These are phyloP conservation scores for Labeo calbasu DNA, from an alignment of 2,797 vertebrate genomes.

Conservation along the genomic window DNA sequence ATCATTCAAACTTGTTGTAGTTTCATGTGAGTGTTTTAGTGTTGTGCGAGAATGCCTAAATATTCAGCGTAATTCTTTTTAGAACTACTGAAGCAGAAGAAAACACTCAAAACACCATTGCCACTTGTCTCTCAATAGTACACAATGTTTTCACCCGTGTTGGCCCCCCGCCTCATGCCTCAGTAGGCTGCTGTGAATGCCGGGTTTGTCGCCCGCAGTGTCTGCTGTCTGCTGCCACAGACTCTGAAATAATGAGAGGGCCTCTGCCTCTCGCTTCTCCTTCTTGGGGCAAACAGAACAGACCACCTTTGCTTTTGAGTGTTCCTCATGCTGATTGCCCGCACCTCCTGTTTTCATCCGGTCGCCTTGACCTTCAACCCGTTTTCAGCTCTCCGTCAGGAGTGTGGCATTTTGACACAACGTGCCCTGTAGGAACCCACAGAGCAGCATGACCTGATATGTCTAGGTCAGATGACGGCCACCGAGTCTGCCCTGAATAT, in stretches of 20 bases:
- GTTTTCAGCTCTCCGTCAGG: constrained; percentile 62
- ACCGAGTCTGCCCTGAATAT: constrained; percentile 57
- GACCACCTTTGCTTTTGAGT: constrained; percentile 62
- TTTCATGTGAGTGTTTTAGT: not conserved
- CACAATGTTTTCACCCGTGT: constrained; percentile 43
- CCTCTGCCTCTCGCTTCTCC: constrained; percentile 44
- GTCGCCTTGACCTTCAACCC: constrained; percentile 72
- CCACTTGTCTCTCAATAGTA: constrained; percentile 43
- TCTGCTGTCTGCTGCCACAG: constrained; percentile 55
- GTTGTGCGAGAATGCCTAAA: constrained; percentile 37
- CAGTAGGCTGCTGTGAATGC: constrained; percentile 35
- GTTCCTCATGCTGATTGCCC: constrained; percentile 58
- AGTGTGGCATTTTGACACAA: constrained; percentile 68
- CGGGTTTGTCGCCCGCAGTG: constrained; percentile 51
- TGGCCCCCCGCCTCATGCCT: constrained; percentile 31
- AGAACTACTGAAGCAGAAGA: constrained; percentile 53
- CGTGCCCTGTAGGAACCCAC: constrained; percentile 61
- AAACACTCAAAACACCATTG: constrained; percentile 55
- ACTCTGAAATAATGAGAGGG: constrained; percentile 61
- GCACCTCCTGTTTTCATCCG: constrained; percentile 57
- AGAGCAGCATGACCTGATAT: constrained; percentile 61
- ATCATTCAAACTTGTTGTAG: not conserved
- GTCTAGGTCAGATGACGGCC: constrained; percentile 73
- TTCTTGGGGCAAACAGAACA: constrained; percentile 58
- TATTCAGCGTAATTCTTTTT: constrained; percentile 45